Conservation (phyloP, 2,797 vertebrate species). For the Lithobates pipiens region DNA sequence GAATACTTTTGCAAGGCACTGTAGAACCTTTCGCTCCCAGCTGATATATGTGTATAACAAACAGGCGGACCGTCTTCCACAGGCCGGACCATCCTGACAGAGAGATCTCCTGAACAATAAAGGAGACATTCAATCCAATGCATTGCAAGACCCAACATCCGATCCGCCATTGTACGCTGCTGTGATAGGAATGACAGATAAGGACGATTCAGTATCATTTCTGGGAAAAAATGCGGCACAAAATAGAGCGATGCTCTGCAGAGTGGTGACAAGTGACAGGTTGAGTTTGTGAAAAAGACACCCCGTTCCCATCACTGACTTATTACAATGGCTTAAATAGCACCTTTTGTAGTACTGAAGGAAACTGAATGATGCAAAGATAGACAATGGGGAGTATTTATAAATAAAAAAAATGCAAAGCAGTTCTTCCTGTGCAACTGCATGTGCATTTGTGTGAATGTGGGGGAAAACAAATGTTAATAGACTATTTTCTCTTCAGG, state of each 20-base stretch:
- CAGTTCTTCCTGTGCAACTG: too few species aligned
- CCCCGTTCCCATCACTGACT: not conserved
- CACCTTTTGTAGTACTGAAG: too few species aligned
- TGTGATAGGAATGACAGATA: slow-evolving; percentile 27
- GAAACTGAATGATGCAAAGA: not conserved
- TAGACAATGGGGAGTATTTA: too few species aligned
- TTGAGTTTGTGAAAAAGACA: too few species aligned
- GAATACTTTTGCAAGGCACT: too few species aligned
- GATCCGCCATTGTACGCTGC: slow-evolving; percentile 9
- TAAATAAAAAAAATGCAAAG: too few species aligned
- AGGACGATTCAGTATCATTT: not conserved
- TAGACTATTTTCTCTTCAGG: too few species aligned
- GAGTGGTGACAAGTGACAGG: not conserved
- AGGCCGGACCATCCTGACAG: slow-evolving; percentile 2
- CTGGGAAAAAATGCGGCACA: not conserved
- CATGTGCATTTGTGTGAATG: too few species aligned
- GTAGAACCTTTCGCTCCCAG: not conserved
- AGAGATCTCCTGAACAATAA: not conserved
- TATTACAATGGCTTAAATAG: not conserved
- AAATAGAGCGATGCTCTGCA: not conserved
- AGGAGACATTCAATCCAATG: not conserved
- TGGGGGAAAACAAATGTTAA: too few species aligned
- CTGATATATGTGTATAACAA: not conserved
- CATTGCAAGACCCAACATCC: slow-evolving; percentile 18
- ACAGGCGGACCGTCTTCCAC: not conserved